Evolutionary conservation across 2,113 vertebrate genomes (phyloP).

Genomic region (Emydocephalus ijimae): DNA sequence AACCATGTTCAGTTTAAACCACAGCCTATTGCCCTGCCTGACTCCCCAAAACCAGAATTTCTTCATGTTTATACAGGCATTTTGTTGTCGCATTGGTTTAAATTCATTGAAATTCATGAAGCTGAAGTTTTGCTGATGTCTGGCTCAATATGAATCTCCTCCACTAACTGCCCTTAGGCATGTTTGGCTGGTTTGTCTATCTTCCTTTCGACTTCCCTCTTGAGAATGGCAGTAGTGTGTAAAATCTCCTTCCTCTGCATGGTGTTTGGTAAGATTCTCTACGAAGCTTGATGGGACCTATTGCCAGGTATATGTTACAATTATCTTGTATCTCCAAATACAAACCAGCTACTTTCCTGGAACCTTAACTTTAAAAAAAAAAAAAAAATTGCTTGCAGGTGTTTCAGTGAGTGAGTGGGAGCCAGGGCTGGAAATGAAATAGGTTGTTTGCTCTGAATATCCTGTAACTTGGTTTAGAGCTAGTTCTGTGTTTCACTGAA

Average conservation of each 20-base stretch:
- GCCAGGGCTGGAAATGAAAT: not conserved
- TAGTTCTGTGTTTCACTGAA: constrained; percentile 34
- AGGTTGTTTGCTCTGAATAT: not conserved
- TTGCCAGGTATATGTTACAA: not conserved
- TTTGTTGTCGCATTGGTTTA: not conserved
- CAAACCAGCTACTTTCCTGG: not conserved
- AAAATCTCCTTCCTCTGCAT: not conserved
- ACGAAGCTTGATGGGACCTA: not conserved
- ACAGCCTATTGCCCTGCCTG: not conserved
- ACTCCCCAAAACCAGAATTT: not conserved
- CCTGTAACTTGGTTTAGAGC: not conserved
- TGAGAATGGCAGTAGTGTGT: not conserved
- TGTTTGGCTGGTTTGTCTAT: not conserved
- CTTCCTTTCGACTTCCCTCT: not conserved
- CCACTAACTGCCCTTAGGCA: not conserved
- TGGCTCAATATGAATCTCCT: not conserved
- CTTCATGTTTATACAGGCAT: not conserved
- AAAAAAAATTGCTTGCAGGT: not conserved
- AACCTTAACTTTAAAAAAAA: not conserved
- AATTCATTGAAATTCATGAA: not conserved
- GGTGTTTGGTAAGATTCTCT: not conserved
- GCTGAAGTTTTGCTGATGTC: not conserved
- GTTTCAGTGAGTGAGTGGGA: not conserved
- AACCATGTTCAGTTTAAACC: not conserved
- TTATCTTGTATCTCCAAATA: too few species aligned